phyloP scores from a whole-genome alignment of 1,140 invertebrate genomes.

The Drosophila sulfurigaster region DNA sequence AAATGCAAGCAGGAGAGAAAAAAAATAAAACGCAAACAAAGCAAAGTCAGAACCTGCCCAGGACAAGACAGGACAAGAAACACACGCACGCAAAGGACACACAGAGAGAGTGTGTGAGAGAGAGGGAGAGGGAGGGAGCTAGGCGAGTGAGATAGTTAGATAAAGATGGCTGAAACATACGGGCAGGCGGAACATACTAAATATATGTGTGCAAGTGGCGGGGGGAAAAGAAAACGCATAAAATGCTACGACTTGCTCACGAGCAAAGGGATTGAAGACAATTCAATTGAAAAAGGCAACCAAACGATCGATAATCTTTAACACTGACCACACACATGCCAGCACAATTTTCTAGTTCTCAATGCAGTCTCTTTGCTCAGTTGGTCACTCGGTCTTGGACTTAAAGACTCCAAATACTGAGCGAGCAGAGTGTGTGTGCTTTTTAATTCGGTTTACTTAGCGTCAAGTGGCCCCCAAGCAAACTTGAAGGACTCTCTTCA shows the following conservation, averaged over 20 bases:
- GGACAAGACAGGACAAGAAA: slow-evolving; percentile 39
- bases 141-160: slow-evolving; percentile 14
- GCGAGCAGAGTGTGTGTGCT: slow-evolving; percentile 49
- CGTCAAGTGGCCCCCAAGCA: slow-evolving; percentile 63
- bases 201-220: slow-evolving; percentile 17
- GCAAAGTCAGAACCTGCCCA: slow-evolving; percentile 58
- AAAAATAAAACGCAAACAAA: slow-evolving; percentile 69
- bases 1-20: slow-evolving; percentile 16
- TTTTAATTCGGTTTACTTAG: slow-evolving; percentile 77
- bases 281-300: slow-evolving; percentile 83
- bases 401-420: slow-evolving; percentile 51
- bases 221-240: slow-evolving; percentile 36
- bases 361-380: slow-evolving; percentile 33
- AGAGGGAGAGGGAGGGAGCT: background rate
- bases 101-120: background rate
- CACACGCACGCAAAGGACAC: slow-evolving; percentile 7
- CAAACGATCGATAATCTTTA: slow-evolving; percentile 75
- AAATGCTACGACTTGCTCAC: slow-evolving; percentile 61
- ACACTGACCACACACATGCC: slow-evolving; percentile 67
- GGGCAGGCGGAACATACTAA: background rate
- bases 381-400: slow-evolving; percentile 46
- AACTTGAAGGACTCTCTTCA: slow-evolving; percentile 28
- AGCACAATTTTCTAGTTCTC: background rate
- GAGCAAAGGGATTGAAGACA: slow-evolving; percentile 83
- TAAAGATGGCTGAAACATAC: slow-evolving; percentile 30